Base-by-base conservation (phyloP, 1,140 invertebrate genomes). In the Pachyrhynchus sulphureomaculatus region DNA sequence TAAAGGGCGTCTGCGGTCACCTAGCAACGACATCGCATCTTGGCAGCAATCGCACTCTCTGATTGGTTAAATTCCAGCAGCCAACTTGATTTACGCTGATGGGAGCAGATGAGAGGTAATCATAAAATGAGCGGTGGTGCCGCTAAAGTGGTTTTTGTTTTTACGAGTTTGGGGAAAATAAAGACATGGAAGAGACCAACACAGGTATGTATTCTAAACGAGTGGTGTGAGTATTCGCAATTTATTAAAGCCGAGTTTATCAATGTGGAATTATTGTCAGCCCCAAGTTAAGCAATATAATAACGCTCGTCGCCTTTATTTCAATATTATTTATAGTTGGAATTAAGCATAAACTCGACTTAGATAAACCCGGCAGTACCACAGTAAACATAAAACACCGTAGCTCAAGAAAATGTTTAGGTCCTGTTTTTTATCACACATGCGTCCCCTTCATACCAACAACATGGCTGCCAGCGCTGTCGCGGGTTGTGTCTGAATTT, bases 51-150 rank as follows among this genome's bases (percentile, higher is more conserved):
- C 17, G 13, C 10, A 44, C 26, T 13, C 33, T 29, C 17, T 44
- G 20, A 58, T 58, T 58, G 55, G 55, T 58, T 44, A 58, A 48
- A 58, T 24, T 32, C 12, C 37, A 4, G 44, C 55, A 42, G 55
- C 55, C 55, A 58, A 58, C 42, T 58, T 58, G 55, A 58, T 58
- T 58, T 58, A 58, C 55, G 55, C 55, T 58, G 55, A 58, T 58
- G 55, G 55, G 55, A 37, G 29, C 44, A 58, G 55, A 58, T 58
- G 55, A 58, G 55, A 33, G 55, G 55, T 58, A 48, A 58, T 58
- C 55, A 58, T 58, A 58, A 58, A 58, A 47, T 33, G 41, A 56
- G n/a, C 29, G 39, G 15, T 15, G 24, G 8, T 36, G 17, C 41
- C 24, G 41, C 15, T 32, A 56, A 45, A 56, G 53, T 56, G 53